Evolutionary conservation across 2,888 invertebrate species (phyloP).

Genomic region (Parnassius smintheus): DNA sequence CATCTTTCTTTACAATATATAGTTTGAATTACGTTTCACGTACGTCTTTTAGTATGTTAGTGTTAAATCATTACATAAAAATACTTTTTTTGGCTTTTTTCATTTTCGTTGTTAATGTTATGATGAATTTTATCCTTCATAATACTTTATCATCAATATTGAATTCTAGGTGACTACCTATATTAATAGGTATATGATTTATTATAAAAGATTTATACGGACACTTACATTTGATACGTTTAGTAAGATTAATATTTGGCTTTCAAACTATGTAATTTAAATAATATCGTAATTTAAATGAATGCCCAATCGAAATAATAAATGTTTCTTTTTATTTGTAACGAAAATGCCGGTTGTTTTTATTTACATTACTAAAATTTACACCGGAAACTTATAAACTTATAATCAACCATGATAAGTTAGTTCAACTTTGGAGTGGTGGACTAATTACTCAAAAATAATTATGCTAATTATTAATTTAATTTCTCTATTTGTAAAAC

Average conservation of each 20-base stretch:
- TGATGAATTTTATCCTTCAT: conserved; percentile 17
- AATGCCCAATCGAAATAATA: not conserved
- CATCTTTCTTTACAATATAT: conserved; percentile 52
- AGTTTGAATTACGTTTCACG: conserved; percentile 43
- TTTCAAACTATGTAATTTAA: not conserved
- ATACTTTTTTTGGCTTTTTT: conserved; percentile 19
- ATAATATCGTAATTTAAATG: not conserved
- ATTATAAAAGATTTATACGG: not conserved
- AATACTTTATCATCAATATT: conserved; percentile 7
- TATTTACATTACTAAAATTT: too few relatives aligned
- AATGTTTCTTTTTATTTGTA: not conserved
- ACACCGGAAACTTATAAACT: too few relatives aligned
- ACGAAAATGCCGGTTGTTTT: not conserved
- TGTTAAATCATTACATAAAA: conserved; percentile 24
- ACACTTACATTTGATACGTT: not conserved
- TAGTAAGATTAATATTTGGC: not conserved
- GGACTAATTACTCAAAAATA: too few relatives aligned
- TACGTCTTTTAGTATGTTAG: conserved; percentile 28
- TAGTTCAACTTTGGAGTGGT: too few relatives aligned
- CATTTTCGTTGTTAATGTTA: conserved; percentile 7
- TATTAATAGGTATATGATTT: not conserved
- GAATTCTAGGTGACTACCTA: conserved; percentile 26
- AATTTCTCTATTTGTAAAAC: too few relatives aligned
- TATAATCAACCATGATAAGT: too few relatives aligned
- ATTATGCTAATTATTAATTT: too few relatives aligned